Evolutionary conservation across 1,140 invertebrate species (phyloP).

Genomic region (Charaxes varanes): DNA sequence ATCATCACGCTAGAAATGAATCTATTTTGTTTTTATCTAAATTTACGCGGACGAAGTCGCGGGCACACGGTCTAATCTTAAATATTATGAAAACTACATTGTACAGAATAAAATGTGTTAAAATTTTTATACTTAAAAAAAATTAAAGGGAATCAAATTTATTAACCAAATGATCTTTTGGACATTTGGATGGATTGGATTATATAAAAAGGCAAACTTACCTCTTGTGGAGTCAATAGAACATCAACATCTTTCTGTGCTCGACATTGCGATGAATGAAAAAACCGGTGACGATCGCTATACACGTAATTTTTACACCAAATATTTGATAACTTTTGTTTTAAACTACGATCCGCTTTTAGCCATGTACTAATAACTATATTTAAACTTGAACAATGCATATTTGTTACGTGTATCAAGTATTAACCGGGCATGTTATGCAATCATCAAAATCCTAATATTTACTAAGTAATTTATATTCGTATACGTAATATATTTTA

Average conservation of each 20-base stretch:
- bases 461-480: background rate
- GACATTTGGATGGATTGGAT: too few relatives aligned
- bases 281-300: slow-evolving; percentile 18
- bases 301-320: slow-evolving; percentile 24
- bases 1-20: too few relatives aligned
- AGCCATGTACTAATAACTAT: slow-evolving; percentile 39
- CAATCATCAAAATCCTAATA: slow-evolving; percentile 29
- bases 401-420: slow-evolving; percentile 36
- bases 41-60: too few relatives aligned
- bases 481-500: background rate
- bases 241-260: slow-evolving; percentile 42
- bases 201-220: too few relatives aligned
- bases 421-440: slow-evolving; percentile 47
- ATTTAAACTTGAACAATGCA: slow-evolving; percentile 50
- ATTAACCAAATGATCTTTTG: too few relatives aligned
- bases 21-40: too few relatives aligned
- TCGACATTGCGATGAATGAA: slow-evolving; percentile 31
- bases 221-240: slow-evolving; percentile 53
- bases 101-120: too few relatives aligned
- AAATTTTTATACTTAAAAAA: too few relatives aligned
- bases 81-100: too few relatives aligned
- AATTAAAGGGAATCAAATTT: background rate
- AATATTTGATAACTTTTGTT: slow-evolving; percentile 28
- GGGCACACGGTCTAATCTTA: too few relatives aligned
- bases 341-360: slow-evolving; percentile 37